A percentile compares a stretch with the other conserved stretches of the same genome.
These are phyloP conservation scores for Brachylomia viminalis DNA, from an alignment of 2,888 invertebrate species.

Conservation along the genomic window DNA sequence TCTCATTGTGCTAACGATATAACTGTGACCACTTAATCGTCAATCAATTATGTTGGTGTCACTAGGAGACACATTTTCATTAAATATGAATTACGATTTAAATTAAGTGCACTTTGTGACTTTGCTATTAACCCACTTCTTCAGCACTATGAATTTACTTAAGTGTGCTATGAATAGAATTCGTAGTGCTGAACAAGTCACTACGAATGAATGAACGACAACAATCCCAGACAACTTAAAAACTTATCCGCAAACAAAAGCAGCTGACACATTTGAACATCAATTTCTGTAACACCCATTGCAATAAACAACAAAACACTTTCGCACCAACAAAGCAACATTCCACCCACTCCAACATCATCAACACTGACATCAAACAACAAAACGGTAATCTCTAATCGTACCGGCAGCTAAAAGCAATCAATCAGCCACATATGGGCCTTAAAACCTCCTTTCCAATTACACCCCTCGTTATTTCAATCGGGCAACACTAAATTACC, in stretches of 20 bases:
- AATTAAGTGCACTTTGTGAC: background rate
- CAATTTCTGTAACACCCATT: slow-evolving; percentile 21
- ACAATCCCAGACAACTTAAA: background rate
- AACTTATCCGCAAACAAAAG: background rate
- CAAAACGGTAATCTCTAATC: slow-evolving; percentile 61
- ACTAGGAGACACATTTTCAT: too few relatives aligned
- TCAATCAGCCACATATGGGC: slow-evolving; percentile 84
- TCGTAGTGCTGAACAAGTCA: too few relatives aligned
- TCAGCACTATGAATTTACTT: background rate
- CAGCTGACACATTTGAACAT: too few relatives aligned
- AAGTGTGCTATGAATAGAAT: too few relatives aligned
- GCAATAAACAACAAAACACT: slow-evolving; percentile 15
- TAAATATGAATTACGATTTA: background rate
- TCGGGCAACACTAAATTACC: slow-evolving; percentile 89
- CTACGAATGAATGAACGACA: background rate
- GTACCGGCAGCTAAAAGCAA: slow-evolving; percentile 78
- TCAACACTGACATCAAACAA: slow-evolving; percentile 65
- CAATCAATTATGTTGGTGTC: too few relatives aligned
- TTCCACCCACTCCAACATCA: slow-evolving; percentile 42
- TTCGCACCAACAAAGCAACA: slow-evolving; percentile 32
- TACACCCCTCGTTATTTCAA: slow-evolving; percentile 84
- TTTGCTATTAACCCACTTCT: background rate
- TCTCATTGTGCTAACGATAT: too few relatives aligned
- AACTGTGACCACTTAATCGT: too few relatives aligned
- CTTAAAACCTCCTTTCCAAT: slow-evolving; percentile 84